These are phyloP conservation scores for Macquaria australasica DNA, from an alignment of 2,113 vertebrate genomes.

Conservation along the genomic window DNA sequence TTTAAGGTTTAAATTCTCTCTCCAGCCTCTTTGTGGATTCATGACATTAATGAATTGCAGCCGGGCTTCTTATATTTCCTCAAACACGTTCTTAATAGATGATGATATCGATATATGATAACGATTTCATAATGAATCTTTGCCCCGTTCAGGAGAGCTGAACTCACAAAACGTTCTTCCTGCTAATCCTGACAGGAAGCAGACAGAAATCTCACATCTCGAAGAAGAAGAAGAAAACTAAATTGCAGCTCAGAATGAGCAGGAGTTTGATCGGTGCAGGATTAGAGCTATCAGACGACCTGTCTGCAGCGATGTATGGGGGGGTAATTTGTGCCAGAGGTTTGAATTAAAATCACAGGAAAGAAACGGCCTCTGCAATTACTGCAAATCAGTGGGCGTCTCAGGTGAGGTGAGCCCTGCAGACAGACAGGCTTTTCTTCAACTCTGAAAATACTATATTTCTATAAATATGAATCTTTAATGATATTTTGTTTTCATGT, in stretches of 20 bases:
- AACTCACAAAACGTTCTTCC: background rate
- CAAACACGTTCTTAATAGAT: too few relatives aligned
- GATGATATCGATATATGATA: too few relatives aligned
- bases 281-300: slow-evolving; percentile 48
- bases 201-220: background rate
- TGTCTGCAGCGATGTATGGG: background rate
- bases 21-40: too few relatives aligned
- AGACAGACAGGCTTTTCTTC: background rate
- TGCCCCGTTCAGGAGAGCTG: too few relatives aligned
- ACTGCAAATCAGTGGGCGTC: slow-evolving; percentile 31
- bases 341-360: slow-evolving; percentile 51
- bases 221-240: slow-evolving; percentile 5
- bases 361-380: slow-evolving; percentile 37
- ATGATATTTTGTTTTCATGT: background rate
- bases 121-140: too few relatives aligned
- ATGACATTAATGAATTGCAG: too few relatives aligned
- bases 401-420: background rate
- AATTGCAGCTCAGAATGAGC: slow-evolving; percentile 24
- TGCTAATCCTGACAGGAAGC: background rate
- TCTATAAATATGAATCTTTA: background rate
- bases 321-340: slow-evolving; percentile 40
- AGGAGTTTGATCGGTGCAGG: slow-evolving; percentile 34
- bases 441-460: too few relatives aligned
- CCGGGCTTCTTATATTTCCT: too few relatives aligned
- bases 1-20: too few relatives aligned